A percentile compares a stretch with the other conserved stretches of the same genome.
These are phyloP conservation scores for Andrena flavipes DNA, from an alignment of 2,888 invertebrate genomes.

Conservation along the genomic window DNA sequence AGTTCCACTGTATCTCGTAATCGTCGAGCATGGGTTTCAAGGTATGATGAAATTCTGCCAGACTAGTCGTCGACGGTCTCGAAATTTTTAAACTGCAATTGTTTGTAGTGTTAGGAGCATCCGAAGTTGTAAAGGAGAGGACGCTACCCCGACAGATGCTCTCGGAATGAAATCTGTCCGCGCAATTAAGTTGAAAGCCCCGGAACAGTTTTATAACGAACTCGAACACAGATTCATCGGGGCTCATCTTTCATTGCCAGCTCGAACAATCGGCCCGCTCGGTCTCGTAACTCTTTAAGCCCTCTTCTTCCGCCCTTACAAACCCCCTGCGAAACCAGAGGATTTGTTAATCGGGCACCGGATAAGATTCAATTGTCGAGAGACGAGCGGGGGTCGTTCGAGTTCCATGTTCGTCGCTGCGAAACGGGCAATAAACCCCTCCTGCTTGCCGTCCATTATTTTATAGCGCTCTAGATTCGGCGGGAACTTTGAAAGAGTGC, in stretches of 20 bases:
- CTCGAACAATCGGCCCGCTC: constrained; percentile 23
- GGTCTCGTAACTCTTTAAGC: constrained; percentile 14
- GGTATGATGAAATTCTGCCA: not conserved
- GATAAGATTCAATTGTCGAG: constrained; percentile 65
- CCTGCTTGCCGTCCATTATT: constrained; percentile 58
- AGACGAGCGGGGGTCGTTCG: constrained; percentile 29
- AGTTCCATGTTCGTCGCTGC: constrained; percentile 42
- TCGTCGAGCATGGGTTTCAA: not conserved
- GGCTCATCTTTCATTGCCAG: not conserved
- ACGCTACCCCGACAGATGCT: not conserved
- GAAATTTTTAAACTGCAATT: not conserved
- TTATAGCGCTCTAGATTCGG: constrained; percentile 59
- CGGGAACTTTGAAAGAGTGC: constrained; percentile 60
- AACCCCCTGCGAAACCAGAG: not conserved
- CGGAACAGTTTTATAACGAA: constrained; percentile 1
- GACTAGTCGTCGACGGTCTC: not conserved
- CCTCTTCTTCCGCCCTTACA: not conserved
- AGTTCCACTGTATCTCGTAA: not conserved
- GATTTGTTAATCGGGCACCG: constrained; percentile 43
- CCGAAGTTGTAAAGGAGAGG: not conserved
- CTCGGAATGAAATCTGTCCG: not conserved
- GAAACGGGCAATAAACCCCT: constrained; percentile 69
- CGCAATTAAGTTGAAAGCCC: constrained; percentile 12
- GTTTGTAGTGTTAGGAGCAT: not conserved
- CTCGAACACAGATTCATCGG: not conserved